Evolutionary conservation across 2,797 vertebrate species (phyloP).

Genomic region (Melanotaenia pygmaea): DNA sequence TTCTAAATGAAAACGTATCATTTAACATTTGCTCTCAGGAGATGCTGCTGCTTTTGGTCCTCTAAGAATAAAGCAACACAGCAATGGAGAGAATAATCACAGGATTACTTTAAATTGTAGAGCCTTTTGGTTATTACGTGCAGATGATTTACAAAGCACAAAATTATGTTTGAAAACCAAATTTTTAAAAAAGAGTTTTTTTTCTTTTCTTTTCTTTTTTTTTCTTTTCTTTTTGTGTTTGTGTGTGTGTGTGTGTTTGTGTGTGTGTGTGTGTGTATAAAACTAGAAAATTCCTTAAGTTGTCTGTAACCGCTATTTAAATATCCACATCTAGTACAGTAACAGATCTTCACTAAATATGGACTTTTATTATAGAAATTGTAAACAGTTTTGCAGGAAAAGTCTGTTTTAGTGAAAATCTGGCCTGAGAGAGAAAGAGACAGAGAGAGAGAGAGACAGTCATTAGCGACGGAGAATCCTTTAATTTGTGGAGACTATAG

Average conservation of each 20-base stretch:
- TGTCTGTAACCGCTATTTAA: constrained; percentile 56
- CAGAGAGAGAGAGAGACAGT: constrained; percentile 52
- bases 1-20: constrained; percentile 83
- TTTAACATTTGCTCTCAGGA: constrained; percentile 77
- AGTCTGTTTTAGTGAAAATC: constrained; percentile 61
- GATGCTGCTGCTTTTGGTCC: constrained; percentile 65
- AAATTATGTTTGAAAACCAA: constrained; percentile 72
- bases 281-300: constrained; percentile 39
- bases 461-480: constrained; percentile 61
- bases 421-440: constrained; percentile 58
- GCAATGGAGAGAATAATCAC: constrained; percentile 78
- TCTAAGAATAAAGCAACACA: constrained; percentile 54
- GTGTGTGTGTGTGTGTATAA: not conserved
- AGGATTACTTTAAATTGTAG: constrained; percentile 80
- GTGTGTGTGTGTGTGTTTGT: too few relatives aligned
- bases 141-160: constrained; percentile 81
- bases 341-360: constrained; percentile 38
- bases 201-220: constrained; percentile 11
- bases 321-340: constrained; percentile 47
- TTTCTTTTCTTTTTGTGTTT: not conserved
- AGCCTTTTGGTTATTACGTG: constrained; percentile 78
- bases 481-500: constrained; percentile 78
- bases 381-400: constrained; percentile 56
- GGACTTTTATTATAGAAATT: constrained; percentile 58
- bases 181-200: constrained; percentile 35